Percentiles rank a stretch among this genome's conserved stretches.
phyloP scores from a whole-genome alignment of 2,113 vertebrate genomes.

The Talpa occidentalis region DNA sequence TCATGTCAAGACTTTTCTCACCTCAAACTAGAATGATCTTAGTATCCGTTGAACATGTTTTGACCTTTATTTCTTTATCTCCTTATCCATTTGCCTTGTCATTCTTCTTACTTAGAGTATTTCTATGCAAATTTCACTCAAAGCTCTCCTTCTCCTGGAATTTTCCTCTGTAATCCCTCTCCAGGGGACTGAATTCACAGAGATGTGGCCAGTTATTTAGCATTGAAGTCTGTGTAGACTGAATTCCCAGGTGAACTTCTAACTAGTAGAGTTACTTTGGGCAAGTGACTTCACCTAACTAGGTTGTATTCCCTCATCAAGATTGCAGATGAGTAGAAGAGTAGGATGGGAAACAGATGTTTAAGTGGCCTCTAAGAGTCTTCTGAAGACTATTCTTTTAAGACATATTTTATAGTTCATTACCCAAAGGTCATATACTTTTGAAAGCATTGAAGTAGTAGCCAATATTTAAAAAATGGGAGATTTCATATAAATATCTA shows the following conservation, averaged over 20 bases:
- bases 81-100: not conserved
- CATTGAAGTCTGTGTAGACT: not conserved
- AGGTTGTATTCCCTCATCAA: not conserved
- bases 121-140: not conserved
- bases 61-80: not conserved
- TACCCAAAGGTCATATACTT: not conserved
- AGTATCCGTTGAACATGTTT: not conserved
- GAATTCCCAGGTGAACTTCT: not conserved
- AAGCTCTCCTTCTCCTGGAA: not conserved
- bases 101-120: not conserved
- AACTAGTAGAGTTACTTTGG: not conserved
- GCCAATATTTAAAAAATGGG: not conserved
- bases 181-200: not conserved
- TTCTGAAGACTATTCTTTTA: not conserved
- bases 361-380: not conserved
- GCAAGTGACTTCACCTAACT: not conserved
- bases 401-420: not conserved
- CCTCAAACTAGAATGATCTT: not conserved
- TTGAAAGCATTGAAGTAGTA: not conserved
- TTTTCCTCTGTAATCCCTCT: not conserved
- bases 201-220: not conserved
- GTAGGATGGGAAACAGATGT: not conserved
- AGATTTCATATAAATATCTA: constrained; percentile 23
- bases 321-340: not conserved
- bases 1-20: not conserved